These are phyloP conservation scores for Pedetes capensis DNA, from an alignment of 2,113 vertebrate species.

Conservation along the genomic window DNA sequence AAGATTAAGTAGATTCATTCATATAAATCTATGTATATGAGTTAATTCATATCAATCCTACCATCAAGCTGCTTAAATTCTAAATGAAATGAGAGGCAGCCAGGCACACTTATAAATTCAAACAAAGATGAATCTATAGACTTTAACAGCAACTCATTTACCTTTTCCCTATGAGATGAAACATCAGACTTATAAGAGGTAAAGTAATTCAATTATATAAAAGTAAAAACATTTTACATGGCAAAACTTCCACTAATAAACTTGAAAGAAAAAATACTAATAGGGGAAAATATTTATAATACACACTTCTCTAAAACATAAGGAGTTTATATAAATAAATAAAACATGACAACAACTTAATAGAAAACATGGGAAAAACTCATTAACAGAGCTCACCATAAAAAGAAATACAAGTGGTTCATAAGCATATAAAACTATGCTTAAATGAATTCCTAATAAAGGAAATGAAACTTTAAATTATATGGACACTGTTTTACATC, in stretches of 20 bases:
- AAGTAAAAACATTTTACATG: not conserved
- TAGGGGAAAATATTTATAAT: not conserved
- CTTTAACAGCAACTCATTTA: not conserved
- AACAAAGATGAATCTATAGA: not conserved
- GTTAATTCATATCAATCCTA: not conserved
- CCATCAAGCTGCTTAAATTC: not conserved
- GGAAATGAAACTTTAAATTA: not conserved
- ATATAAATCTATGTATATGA: not conserved
- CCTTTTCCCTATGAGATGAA: slow-evolving; percentile 1
- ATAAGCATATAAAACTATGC: not conserved
- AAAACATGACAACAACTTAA: not conserved
- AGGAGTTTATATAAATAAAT: not conserved
- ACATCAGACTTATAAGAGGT: not conserved
- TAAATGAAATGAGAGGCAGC: not conserved
- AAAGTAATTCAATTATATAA: not conserved
- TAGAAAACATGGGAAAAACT: not conserved
- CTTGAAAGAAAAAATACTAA: not conserved
- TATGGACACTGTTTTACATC: not conserved
- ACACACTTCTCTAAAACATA: not conserved
- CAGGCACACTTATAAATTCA: not conserved
- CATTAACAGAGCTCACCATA: not conserved
- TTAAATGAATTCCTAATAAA: not conserved
- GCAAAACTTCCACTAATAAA: not conserved
- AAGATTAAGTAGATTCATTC: not conserved
- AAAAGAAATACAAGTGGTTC: not conserved